Conservation (phyloP, 2,797 vertebrate genomes). For the Acanthis flammea region DNA sequence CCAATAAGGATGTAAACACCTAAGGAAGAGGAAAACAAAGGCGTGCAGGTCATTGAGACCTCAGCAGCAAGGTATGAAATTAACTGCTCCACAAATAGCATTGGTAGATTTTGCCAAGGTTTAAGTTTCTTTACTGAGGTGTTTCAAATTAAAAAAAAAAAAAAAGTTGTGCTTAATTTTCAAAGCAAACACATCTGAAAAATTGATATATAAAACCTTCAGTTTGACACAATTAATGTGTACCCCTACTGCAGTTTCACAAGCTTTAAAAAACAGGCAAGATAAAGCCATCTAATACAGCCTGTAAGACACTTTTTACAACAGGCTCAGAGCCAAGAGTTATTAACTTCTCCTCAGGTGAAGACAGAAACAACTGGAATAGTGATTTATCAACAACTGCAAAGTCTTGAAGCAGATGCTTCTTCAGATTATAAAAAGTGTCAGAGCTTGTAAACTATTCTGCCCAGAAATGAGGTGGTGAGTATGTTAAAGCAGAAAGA, state of each 20-base stretch:
- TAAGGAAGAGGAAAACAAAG: constrained; percentile 17
- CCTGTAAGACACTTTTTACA: neutral
- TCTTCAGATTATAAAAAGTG: neutral
- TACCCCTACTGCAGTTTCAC: neutral
- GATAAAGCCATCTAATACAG: neutral
- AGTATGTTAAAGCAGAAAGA: neutral
- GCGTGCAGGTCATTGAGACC: neutral
- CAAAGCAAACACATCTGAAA: neutral
- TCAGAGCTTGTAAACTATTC: neutral
- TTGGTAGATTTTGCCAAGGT: neutral
- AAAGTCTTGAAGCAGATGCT: neutral
- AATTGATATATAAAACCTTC: neutral
- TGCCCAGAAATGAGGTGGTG: neutral
- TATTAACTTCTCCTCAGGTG: neutral
- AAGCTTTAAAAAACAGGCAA: neutral
- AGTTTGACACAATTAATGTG: neutral
- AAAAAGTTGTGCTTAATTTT: neutral
- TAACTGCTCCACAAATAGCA: neutral
- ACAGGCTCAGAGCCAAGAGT: neutral
- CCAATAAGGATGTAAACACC: constrained; percentile 94
- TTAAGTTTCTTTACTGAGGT: neutral
- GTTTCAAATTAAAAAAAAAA: neutral
- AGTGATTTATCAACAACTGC: neutral
- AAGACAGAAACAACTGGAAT: neutral
- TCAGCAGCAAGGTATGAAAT: neutral